Evolutionary conservation across 53 echinoderm and acorn worm species (phyloP).

Genomic region (Patiria pectinifera): DNA sequence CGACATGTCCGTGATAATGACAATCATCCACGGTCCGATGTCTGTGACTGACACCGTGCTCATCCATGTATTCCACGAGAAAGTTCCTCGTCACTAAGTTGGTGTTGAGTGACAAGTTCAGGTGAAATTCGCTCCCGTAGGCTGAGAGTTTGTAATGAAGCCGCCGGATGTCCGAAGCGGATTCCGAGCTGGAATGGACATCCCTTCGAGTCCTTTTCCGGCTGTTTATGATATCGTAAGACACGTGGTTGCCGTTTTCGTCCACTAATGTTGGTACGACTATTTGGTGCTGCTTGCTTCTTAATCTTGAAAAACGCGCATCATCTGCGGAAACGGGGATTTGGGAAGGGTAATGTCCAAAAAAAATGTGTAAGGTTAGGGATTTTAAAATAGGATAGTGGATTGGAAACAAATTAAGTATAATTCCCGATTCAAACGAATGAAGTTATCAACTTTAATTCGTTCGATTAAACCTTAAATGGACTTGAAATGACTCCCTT

Average conservation of each 20-base stretch:
- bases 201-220: slow-evolving; percentile 97
- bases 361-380: neutral
- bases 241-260: slow-evolving; percentile 85
- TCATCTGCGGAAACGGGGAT: slow-evolving; percentile 4
- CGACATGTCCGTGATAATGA: slow-evolving; percentile 89
- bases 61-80: slow-evolving; percentile 88
- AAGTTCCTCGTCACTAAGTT: slow-evolving; percentile 84
- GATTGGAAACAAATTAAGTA: neutral
- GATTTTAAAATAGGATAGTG: neutral
- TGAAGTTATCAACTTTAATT: too few relatives aligned
- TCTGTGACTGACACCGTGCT: slow-evolving; percentile 73
- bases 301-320: slow-evolving; percentile 46
- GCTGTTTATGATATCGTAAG: slow-evolving; percentile 97
- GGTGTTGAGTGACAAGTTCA: slow-evolving; percentile 90
- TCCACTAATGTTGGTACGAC: slow-evolving; percentile 87
- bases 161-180: slow-evolving; percentile 46
- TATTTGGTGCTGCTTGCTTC: slow-evolving; percentile 79
- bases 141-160: slow-evolving; percentile 92
- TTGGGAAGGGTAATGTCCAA: neutral
- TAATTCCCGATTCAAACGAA: too few relatives aligned
- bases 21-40: slow-evolving; percentile 89
- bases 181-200: slow-evolving; percentile 21
- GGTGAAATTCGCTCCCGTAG: slow-evolving; percentile 86
- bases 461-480: too few relatives aligned
- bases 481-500: too few relatives aligned